These are phyloP conservation scores for Malurus melanocephalus DNA, from an alignment of 2,113 vertebrate species.

Conservation along the genomic window DNA sequence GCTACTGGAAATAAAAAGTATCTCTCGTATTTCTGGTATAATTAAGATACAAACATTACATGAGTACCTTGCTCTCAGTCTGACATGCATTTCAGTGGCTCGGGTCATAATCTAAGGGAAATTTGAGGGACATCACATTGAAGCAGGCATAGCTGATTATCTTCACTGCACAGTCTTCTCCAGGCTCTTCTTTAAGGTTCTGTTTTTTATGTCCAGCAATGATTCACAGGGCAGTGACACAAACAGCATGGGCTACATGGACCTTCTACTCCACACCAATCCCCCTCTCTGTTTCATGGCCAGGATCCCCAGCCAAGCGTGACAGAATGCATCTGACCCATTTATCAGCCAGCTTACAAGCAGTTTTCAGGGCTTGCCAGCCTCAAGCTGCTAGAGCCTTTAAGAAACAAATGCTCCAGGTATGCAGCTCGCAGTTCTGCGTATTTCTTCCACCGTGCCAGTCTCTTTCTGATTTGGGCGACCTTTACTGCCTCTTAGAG, in stretches of 20 bases:
- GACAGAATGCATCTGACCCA: constrained; percentile 20
- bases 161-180: not conserved
- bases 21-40: not conserved
- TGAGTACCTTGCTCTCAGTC: not conserved
- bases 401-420: not conserved
- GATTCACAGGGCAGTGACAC: constrained; percentile 33
- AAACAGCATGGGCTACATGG: constrained; percentile 17
- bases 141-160: not conserved
- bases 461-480: not conserved
- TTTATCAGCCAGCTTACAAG: not conserved
- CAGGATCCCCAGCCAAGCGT: not conserved
- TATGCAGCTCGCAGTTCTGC: not conserved
- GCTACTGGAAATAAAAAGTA: not conserved
- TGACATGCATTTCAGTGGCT: not conserved
- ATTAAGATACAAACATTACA: not conserved
- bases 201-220: constrained; percentile 18
- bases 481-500: not conserved
- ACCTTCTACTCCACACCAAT: not conserved
- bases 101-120: not conserved
- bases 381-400: not conserved
- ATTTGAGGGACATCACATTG: not conserved
- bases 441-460: not conserved
- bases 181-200: not conserved
- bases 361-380: constrained; percentile 3
- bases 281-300: constrained; percentile 16